Conservation (phyloP, 2,888 invertebrate species). For the Disparrhopalites patrizii region DNA sequence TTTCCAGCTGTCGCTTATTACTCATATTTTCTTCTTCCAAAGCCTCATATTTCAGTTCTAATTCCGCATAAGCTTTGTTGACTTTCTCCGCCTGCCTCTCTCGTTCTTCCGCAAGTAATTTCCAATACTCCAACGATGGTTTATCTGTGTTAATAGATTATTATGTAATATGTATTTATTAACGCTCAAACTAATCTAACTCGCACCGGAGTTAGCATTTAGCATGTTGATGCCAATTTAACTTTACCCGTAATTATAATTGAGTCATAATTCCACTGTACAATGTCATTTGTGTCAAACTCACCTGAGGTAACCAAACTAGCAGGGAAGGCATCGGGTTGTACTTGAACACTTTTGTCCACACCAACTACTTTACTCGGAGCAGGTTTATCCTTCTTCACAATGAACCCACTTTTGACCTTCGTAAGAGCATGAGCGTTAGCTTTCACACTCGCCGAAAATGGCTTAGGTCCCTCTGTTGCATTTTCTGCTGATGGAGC, state of each 20-base stretch:
- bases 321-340: too few species aligned
- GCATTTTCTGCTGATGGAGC: constrained; percentile 1
- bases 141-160: too few species aligned
- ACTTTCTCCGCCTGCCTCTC: neutral
- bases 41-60: neutral
- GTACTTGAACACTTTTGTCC: constrained; percentile 7
- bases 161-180: neutral
- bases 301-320: too few species aligned
- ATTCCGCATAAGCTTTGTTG: neutral
- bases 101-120: constrained; percentile 12
- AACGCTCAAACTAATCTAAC: too few species aligned
- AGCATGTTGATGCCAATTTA: too few species aligned
- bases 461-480: constrained; percentile 3
- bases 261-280: too few species aligned
- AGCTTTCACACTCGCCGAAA: constrained; percentile 11
- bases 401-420: constrained; percentile 3
- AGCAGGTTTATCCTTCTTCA: neutral
- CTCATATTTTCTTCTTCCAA: neutral
- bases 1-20: neutral
- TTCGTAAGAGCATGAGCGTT: neutral
- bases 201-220: too few species aligned
- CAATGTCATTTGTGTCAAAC: too few species aligned
- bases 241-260: too few species aligned
- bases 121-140: constrained; percentile 17
- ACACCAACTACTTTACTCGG: neutral